Base-by-base conservation (phyloP, 2,888 invertebrate species). In the Papilio protenor region DNA sequence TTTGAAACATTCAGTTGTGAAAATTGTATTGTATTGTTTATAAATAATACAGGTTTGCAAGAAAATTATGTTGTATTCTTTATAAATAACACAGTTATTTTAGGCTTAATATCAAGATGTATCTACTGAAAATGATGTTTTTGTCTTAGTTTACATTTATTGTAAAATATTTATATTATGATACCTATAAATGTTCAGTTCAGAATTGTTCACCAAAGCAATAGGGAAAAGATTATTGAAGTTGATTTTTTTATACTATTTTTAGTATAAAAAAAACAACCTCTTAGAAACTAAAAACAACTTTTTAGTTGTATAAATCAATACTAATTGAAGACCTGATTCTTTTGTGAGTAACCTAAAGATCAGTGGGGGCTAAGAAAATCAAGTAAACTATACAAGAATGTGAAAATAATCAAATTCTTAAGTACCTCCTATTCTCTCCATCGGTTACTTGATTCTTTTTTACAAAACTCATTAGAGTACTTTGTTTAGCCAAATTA, bases 391-490 rank as follows among this genome's bases (percentile, higher is more conserved):
- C 1, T n/a, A 11, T 33, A 40, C 2, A n/a, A 40, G 6, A 33
- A 40, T 40, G 2, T 66, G 10, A 40, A 66, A 40, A 40, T 10
- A 40, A 64, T 64, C 2, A 45, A 69, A 45, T 12, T 40, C 12
- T 33, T n/a, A 69, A 45, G 40, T 75, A 78, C 77, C 77, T 78
- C 40, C 52, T 71, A n/a, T n/a, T 55, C 16, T 71, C 55, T 14
- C 16, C 49, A 45, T 61, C 55, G 72, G 55, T 57, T 76, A 83
- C 83, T 70, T 80, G 82, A 61, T 81, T 83, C 85, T 88, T 91
- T 77, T 87, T 88, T 1, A 91, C 79, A 81, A 90, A 92, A 81
- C 86, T 88, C 84, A 88, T 86, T 55, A 92, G 79, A 10, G 90
- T 87, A 70, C 84, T 85, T 82, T 90, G 89, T 83, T 89, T 90